Conservation (phyloP, 1,140 invertebrate species). For the Drosophila subobscura region DNA sequence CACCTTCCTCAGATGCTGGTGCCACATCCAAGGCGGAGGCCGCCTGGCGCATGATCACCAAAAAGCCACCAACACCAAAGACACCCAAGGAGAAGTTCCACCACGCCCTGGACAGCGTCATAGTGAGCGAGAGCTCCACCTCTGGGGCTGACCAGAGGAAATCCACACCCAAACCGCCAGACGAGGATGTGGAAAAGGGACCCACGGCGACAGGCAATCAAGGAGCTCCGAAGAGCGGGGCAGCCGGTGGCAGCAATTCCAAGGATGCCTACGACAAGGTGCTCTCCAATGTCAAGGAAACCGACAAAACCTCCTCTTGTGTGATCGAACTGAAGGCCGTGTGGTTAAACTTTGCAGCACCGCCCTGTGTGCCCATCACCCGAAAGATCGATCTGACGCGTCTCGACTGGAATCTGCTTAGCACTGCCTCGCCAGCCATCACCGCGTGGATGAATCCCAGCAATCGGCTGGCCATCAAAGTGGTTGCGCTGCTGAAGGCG, state of each 20-base stretch:
- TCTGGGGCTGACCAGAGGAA: constrained; percentile 43
- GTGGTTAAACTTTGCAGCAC: constrained; percentile 99
- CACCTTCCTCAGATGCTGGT: constrained; percentile 58
- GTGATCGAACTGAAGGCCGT: constrained; percentile 94
- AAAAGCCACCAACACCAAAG: constrained; percentile 81
- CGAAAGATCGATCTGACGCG: constrained; percentile 97
- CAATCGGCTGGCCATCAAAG: constrained; percentile 92
- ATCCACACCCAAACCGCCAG: constrained; percentile 58
- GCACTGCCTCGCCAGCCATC: constrained; percentile 97
- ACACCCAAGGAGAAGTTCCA: constrained; percentile 77
- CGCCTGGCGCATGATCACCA: constrained; percentile 74
- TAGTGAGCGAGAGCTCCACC: constrained; percentile 41
- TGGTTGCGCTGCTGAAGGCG: constrained; percentile 90
- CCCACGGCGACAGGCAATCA: constrained; percentile 1
- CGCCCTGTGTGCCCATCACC: constrained; percentile 96
- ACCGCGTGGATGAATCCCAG: constrained; percentile 99
- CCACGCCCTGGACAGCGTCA: constrained; percentile 61
- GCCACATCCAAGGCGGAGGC: constrained; percentile 78
- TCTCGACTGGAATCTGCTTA: constrained; percentile 97
- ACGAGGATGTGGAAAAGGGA: constrained; percentile 79
- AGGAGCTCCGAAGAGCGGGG: constrained; percentile 25
- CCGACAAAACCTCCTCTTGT: constrained; percentile 88
- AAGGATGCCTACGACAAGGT: constrained; percentile 76
- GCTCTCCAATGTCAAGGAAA: constrained; percentile 74
- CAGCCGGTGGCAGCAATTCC: constrained; percentile 5